Percentiles rank a stretch among this genome's conserved stretches.
Evolutionary conservation across 2,888 invertebrate genomes (phyloP).

Genomic region (Dinocampus coccinellae): DNA sequence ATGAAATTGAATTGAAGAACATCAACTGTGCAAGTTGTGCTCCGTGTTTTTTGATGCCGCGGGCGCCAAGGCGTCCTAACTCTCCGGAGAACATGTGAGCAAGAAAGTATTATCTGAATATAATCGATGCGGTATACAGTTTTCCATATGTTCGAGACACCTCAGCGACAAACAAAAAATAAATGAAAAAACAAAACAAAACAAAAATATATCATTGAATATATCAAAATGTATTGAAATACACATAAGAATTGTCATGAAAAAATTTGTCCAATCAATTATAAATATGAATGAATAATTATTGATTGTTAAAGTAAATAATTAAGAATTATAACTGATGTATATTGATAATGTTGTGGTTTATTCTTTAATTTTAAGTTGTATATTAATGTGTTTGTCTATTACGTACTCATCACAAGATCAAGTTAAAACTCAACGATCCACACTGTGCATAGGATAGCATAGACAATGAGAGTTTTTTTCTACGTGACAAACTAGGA

Average conservation of each 20-base stretch:
- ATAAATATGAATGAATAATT: neutral
- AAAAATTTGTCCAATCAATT: too few relatives aligned
- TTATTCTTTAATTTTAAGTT: constrained; percentile 20
- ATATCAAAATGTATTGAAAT: too few relatives aligned
- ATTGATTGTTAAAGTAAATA: neutral
- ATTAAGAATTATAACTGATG: neutral
- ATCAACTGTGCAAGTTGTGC: constrained; percentile 43
- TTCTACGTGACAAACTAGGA: constrained; percentile 54
- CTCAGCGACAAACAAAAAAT: too few relatives aligned
- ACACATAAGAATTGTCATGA: too few relatives aligned
- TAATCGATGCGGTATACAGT: neutral
- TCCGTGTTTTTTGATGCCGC: constrained; percentile 58
- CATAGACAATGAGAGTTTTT: constrained; percentile 53
- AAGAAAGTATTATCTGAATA: constrained; percentile 46
- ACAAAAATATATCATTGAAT: too few relatives aligned
- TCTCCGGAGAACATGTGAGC: constrained; percentile 53
- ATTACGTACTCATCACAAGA: constrained; percentile 58
- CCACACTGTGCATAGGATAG: constrained; percentile 56
- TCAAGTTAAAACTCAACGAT: constrained; percentile 65
- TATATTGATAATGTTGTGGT: neutral
- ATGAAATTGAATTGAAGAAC: too few relatives aligned
- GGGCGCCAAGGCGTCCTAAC: constrained; percentile 61
- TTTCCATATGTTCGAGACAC: neutral
- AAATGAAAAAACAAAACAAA: too few relatives aligned
- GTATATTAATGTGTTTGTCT: constrained; percentile 49